A percentile compares a stretch with the other conserved stretches of the same genome.
Evolutionary conservation across 1,140 invertebrate genomes (phyloP).

Genomic region (Cyclina sinensis): DNA sequence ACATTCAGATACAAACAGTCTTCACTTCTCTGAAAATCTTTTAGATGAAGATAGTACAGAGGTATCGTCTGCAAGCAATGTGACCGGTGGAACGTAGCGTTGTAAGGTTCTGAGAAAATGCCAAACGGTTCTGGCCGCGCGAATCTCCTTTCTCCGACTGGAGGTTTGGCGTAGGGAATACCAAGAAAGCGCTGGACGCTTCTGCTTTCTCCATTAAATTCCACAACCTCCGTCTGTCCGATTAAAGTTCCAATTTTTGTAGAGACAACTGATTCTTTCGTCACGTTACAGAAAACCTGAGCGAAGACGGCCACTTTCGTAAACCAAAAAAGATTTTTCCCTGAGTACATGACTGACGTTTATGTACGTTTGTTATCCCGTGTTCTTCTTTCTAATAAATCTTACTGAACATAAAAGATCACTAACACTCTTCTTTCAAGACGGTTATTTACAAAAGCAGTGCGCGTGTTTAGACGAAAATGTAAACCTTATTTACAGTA

Average conservation of each 20-base stretch:
- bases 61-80: neutral
- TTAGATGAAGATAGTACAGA: neutral
- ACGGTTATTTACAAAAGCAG: too few relatives aligned
- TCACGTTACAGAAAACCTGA: neutral
- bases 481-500: too few relatives aligned
- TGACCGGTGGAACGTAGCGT: slow-evolving; percentile 24
- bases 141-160: slow-evolving; percentile 25
- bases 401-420: too few relatives aligned
- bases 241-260: slow-evolving; percentile 16
- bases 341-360: too few relatives aligned
- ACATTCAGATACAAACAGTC: slow-evolving; percentile 98
- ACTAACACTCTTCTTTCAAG: too few relatives aligned
- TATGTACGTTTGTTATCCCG: too few relatives aligned
- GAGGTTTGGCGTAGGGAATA: slow-evolving; percentile 39
- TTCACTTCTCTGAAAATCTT: slow-evolving; percentile 87
- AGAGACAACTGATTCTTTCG: neutral
- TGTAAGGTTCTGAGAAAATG: neutral
- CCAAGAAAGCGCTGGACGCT: slow-evolving; percentile 88
- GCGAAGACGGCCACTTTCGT: neutral
- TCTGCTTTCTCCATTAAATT: slow-evolving; percentile 88
- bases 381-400: too few relatives aligned
- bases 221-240: neutral
- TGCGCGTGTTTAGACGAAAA: too few relatives aligned
- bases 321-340: too few relatives aligned
- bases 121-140: slow-evolving; percentile 32